These are phyloP conservation scores for Nothoprocta perdicaria DNA, from an alignment of 2,113 vertebrate species.

Conservation along the genomic window DNA sequence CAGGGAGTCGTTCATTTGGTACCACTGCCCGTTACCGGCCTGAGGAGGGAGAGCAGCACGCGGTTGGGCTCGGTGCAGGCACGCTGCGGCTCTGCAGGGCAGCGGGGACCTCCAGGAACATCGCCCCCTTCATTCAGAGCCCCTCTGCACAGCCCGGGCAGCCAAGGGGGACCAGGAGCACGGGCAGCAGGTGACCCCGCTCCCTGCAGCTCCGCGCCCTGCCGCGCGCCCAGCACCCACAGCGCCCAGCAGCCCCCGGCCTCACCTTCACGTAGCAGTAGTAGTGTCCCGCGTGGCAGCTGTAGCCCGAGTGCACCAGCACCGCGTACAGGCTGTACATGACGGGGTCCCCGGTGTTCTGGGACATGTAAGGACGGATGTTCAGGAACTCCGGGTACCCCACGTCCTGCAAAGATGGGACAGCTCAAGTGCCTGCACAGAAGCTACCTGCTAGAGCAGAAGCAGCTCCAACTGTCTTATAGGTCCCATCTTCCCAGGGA, in stretches of 20 bases:
- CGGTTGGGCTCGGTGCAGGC: not conserved
- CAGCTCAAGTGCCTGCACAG: not conserved
- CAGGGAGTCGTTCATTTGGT: conserved; percentile 95
- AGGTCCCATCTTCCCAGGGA: accelerated
- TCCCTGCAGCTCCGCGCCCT: not conserved
- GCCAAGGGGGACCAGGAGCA: not conserved
- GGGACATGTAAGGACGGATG: conserved; percentile 93
- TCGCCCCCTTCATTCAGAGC: accelerated
- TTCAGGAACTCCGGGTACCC: conserved; percentile 93
- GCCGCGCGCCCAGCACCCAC: not conserved
- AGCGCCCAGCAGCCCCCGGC: not conserved
- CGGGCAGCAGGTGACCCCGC: not conserved
- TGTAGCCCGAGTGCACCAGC: conserved; percentile 94
- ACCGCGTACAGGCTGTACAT: conserved; percentile 92
- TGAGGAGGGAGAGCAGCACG: not conserved
- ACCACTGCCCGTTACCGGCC: conserved; percentile 98
- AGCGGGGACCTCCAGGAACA: not conserved
- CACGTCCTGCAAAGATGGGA: conserved; percentile 82
- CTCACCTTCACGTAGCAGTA: conserved; percentile 96
- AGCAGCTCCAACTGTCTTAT: not conserved
- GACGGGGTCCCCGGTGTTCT: conserved; percentile 85
- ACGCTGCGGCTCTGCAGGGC: not conserved
- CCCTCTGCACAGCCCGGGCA: not conserved
- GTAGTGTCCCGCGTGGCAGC: conserved; percentile 94
- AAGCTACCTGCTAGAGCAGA: not conserved